Base-by-base conservation (phyloP, 1,140 invertebrate species). In the Brachionus rotundiformis region DNA sequence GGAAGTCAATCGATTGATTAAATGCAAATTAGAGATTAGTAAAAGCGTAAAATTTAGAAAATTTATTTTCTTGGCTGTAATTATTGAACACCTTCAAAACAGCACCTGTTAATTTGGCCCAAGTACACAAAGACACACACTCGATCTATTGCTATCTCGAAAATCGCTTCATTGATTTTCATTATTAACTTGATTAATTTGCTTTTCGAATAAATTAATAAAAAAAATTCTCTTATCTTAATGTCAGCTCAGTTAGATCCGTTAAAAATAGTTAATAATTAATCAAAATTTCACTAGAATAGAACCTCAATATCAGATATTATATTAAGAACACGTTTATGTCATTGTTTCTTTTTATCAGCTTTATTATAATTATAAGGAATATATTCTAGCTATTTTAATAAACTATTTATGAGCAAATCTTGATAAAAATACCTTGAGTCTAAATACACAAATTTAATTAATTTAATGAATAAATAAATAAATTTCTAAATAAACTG, bases 1-100 rank as follows among this genome's bases (percentile, higher is more conserved):
- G 47, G 47, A 54, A 54, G 47, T 54, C 47, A 25, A 54, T 54
- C 47, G 47, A 54, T 54, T 54, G 47, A 54, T 54, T 54, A 54
- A 54, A 54, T 54, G 47, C 47, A 54, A 54, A 54, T 54, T 54
- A 54, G 47, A 54, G 47, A n/a, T 19, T 54, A 54, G 47, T 23
- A 54, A 54, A 54, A 54, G 47, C 47, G 47, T 54, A 54, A 54
- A 54, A 54, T 54, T 54, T 19, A 25, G 23, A 54, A n/a, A n/a
- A n/a, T n/a, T n/a, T n/a, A 54, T 19, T 19, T 54, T 54, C 47
- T 54, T 54, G n/a, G 19, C 47, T 54, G 47, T 54, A 54, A 54
- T 54, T 54, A 54, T 54, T 54, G 47, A 54, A 54, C 47, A 54
- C 47, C 47, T 54, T 54, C 23, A 16, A 54, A 54, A 54, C 47